Conservation (phyloP, 2,113 vertebrate species). For the Vombatus ursinus region DNA sequence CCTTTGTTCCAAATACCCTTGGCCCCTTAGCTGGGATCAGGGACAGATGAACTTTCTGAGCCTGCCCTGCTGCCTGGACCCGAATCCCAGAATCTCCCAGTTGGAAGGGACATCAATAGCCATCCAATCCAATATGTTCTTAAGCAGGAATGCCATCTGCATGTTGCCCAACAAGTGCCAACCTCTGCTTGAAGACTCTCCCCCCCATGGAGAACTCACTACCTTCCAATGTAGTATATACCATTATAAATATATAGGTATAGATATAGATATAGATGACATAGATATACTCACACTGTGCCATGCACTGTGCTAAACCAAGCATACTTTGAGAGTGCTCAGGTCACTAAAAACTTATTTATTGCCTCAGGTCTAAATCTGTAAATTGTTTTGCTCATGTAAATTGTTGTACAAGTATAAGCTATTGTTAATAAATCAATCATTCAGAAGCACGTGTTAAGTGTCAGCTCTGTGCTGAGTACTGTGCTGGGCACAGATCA, state of each 20-base stretch:
- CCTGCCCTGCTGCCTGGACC: not conserved
- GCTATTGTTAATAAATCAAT: not conserved
- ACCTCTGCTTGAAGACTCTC: not conserved
- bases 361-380: not conserved
- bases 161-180: not conserved
- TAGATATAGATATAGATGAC: not conserved
- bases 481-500: not conserved
- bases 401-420: not conserved
- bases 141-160: constrained; percentile 29
- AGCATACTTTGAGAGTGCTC: not conserved
- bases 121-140: constrained; percentile 51
- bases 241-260: not conserved
- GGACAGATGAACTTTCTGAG: constrained; percentile 61
- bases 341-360: not conserved
- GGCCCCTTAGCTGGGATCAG: constrained; percentile 45
- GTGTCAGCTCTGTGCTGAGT: not conserved
- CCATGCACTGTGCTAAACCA: not conserved
- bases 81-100: constrained; percentile 58
- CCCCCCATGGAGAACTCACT: not conserved
- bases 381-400: not conserved
- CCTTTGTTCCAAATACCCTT: constrained; percentile 55
- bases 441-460: not conserved
- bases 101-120: constrained; percentile 53
- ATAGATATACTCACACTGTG: not conserved
- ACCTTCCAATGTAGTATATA: not conserved